phyloP scores from a whole-genome alignment of 2,797 vertebrate species.

The Ceryle rudis region DNA sequence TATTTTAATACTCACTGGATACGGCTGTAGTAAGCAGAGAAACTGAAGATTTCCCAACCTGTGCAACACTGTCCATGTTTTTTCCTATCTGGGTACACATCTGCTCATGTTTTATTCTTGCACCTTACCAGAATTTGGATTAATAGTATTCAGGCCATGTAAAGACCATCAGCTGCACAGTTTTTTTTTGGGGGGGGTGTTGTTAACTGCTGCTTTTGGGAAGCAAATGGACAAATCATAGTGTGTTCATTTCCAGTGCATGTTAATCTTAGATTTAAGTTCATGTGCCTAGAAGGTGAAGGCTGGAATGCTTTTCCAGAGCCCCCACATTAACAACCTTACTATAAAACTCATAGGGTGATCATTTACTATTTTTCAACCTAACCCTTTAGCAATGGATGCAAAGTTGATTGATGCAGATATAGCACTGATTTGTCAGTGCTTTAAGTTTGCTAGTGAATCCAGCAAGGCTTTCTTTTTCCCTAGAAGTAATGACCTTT shows the following conservation, averaged over 20 bases:
- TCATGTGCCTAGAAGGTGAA: background rate
- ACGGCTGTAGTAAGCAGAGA: background rate
- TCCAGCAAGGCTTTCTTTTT: background rate
- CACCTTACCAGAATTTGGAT: background rate
- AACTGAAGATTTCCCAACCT: background rate
- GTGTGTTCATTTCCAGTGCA: background rate
- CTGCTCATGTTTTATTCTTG: background rate
- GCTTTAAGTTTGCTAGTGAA: background rate
- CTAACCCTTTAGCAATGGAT: background rate
- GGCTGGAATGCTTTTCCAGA: background rate
- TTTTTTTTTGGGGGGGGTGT: rapidly evolving
- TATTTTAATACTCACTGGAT: background rate
- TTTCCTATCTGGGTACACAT: background rate
- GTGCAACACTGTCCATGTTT: rapidly evolving
- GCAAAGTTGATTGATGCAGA: background rate
- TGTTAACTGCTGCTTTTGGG: background rate
- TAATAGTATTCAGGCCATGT: background rate
- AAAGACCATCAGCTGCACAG: background rate
- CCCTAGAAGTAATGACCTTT: background rate
- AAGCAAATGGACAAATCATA: background rate
- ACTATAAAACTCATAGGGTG: background rate
- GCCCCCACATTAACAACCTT: background rate
- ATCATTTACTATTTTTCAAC: background rate
- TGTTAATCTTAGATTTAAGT: background rate
- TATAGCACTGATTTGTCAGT: background rate